Base-by-base conservation (phyloP, 2,113 vertebrate species). In the Coturnix japonica region DNA sequence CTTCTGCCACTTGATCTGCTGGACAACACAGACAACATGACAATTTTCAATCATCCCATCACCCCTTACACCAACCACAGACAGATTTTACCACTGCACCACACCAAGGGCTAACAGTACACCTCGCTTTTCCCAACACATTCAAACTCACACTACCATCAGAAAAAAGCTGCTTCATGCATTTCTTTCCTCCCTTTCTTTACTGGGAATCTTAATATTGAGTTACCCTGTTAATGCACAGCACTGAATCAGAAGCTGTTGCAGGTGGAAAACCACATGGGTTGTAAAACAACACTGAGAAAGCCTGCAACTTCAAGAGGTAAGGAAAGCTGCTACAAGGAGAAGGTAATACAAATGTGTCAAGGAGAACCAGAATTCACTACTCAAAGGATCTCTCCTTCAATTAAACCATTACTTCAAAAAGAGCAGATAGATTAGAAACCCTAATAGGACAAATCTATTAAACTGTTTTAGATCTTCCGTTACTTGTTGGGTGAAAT, bases 331-430 rank as follows among this genome's bases (percentile, higher is more conserved):
- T 60, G 43, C 60, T 71, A 39, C 69, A 89, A 81, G 73, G 47
- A 90, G 65, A 91, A 25, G 25, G 37, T 93, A 51, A 92, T 56
- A 10, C 78, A 86, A 78, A 54, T 69, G 39, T 63, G 71, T 92
- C 71, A 92, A 89, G 83, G 84, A 96, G 59, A 92, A 59, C 8
- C 14, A 84, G 84, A 93, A 57, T 56, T 46, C 76, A 73, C 82
- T 53, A 88, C 26, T 53, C 51, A 53, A 78, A 31, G 31, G 17
- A 90, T 64, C n/a, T 56, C 60, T 41, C 19, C 65, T 89, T 72
- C 44, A 22, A 2, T 33, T 33, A 51, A 84, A 23, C 7, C n/a
- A 26, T 71, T 88, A 59, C 26, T 81, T 86, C 41, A 56, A 49
- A 51, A 70, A 44, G 26, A 78, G n/a, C 14, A 39, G 13, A 43